Evolutionary conservation across 2,113 vertebrate genomes (phyloP).

Genomic region (Nycticryphes semicollaris): DNA sequence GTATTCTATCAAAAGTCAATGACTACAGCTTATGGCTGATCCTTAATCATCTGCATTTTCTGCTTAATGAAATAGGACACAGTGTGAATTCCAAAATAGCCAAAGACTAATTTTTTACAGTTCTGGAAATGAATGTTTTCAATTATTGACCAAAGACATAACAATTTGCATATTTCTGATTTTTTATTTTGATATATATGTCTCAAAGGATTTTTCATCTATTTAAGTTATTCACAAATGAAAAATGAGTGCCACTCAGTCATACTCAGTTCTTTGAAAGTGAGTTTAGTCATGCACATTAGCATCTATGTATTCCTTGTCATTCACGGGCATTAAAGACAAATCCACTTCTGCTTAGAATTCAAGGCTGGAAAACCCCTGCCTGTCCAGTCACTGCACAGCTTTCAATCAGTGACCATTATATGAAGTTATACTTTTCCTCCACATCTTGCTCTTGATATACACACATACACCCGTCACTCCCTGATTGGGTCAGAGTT

Average conservation of each 20-base stretch:
- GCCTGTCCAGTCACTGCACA: not conserved
- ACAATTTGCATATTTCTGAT: constrained; percentile 49
- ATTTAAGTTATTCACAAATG: constrained; percentile 37
- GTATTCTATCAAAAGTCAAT: constrained; percentile 33
- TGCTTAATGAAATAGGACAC: constrained; percentile 23
- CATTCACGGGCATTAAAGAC: not conserved
- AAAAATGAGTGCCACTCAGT: constrained; percentile 39
- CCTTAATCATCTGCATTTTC: constrained; percentile 35
- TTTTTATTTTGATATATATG: constrained; percentile 33
- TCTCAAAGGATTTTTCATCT: constrained; percentile 43
- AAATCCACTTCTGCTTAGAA: constrained; percentile 3
- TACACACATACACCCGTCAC: not conserved
- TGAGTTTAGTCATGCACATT: constrained; percentile 39
- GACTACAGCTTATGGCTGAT: constrained; percentile 21
- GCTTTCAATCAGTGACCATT: not conserved
- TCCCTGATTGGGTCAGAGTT: not conserved
- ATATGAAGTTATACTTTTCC: not conserved
- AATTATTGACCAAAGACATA: constrained; percentile 54
- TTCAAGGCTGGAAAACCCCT: not conserved
- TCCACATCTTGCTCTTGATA: not conserved
- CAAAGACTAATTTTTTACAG: constrained; percentile 17
- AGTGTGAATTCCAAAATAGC: constrained; percentile 18
- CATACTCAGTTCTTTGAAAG: constrained; percentile 25
- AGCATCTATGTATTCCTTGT: not conserved
- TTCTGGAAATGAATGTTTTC: constrained; percentile 27